Evolutionary conservation across 2,113 vertebrate species (phyloP).

Genomic region (Aleadryas rufinucha): DNA sequence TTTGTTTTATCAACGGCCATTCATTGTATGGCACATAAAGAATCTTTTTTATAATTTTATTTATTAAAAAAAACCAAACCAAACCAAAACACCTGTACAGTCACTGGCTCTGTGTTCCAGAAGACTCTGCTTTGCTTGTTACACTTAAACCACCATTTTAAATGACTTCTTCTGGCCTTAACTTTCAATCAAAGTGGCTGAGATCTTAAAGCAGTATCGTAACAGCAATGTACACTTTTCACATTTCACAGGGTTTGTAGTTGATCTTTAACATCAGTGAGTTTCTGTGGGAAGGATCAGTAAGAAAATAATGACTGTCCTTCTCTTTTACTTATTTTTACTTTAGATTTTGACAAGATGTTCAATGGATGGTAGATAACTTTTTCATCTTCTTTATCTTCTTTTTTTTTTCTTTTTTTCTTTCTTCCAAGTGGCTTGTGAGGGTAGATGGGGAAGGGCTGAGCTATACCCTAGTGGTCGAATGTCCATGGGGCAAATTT

Average conservation of each 20-base stretch:
- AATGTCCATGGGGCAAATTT: constrained; percentile 93
- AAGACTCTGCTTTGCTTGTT: constrained; percentile 40
- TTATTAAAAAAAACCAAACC: constrained; percentile 27
- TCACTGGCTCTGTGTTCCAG: constrained; percentile 67
- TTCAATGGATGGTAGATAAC: constrained; percentile 24
- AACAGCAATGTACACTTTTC: constrained; percentile 77
- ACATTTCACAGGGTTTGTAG: constrained; percentile 84
- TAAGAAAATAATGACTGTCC: constrained; percentile 78
- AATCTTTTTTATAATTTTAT: constrained; percentile 57
- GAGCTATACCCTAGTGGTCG: constrained; percentile 95
- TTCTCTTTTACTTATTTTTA: constrained; percentile 48
- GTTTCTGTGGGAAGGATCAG: constrained; percentile 69
- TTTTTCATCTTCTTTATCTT: neutral
- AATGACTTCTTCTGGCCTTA: constrained; percentile 46
- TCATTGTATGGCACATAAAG: constrained; percentile 76
- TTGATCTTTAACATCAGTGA: constrained; percentile 54
- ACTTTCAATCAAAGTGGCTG: constrained; percentile 54
- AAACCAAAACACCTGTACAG: constrained; percentile 59
- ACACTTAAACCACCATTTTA: constrained; percentile 35
- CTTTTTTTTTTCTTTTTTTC: neutral
- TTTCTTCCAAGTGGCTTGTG: constrained; percentile 43
- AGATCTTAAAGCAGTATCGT: constrained; percentile 71
- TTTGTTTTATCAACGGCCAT: constrained; percentile 66
- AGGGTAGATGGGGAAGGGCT: neutral
- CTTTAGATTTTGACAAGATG: constrained; percentile 58